These are phyloP conservation scores for Spea hammondii DNA, from an alignment of 2,797 vertebrate genomes.

Conservation along the genomic window DNA sequence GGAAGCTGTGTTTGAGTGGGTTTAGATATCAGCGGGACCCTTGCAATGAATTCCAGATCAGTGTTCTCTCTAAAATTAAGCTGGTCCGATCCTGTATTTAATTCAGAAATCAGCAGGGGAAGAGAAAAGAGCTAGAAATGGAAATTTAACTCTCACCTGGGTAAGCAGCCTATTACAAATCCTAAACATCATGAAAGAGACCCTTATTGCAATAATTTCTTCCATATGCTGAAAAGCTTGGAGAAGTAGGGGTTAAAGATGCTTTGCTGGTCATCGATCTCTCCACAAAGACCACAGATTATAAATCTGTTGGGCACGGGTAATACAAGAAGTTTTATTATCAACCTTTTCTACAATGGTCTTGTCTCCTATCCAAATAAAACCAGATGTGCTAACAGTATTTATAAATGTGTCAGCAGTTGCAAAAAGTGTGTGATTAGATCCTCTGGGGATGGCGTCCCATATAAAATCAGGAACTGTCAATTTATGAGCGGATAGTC, in stretches of 20 bases:
- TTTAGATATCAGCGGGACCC: constrained; percentile 48
- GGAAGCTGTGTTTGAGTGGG: constrained; percentile 44
- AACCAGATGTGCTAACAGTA: not conserved
- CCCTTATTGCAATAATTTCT: not conserved
- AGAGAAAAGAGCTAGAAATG: constrained; percentile 11
- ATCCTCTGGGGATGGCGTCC: not conserved
- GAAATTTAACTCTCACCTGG: constrained; percentile 46
- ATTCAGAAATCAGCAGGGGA: constrained; percentile 50
- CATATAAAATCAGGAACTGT: not conserved
- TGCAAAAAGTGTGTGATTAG: not conserved
- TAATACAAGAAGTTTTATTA: constrained; percentile 17
- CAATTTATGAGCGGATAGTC: not conserved
- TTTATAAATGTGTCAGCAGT: not conserved
- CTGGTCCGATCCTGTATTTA: constrained; percentile 47
- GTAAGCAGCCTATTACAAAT: constrained; percentile 15
- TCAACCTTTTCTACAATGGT: constrained; percentile 9
- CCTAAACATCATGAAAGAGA: not conserved
- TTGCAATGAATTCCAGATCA: constrained; percentile 40
- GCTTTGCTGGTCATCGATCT: constrained; percentile 9
- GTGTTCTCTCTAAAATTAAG: constrained; percentile 49
- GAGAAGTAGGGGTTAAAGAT: constrained; percentile 31
- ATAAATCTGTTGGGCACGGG: constrained; percentile 27
- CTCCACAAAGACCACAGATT: constrained; percentile 10
- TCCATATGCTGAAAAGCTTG: not conserved
- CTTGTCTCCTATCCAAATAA: not conserved